Evolutionary conservation across 1,140 invertebrate species (phyloP), one percentile per base, ranked within the genome.

Genomic region (Carcinoscorpius rotundicauda): DNA sequence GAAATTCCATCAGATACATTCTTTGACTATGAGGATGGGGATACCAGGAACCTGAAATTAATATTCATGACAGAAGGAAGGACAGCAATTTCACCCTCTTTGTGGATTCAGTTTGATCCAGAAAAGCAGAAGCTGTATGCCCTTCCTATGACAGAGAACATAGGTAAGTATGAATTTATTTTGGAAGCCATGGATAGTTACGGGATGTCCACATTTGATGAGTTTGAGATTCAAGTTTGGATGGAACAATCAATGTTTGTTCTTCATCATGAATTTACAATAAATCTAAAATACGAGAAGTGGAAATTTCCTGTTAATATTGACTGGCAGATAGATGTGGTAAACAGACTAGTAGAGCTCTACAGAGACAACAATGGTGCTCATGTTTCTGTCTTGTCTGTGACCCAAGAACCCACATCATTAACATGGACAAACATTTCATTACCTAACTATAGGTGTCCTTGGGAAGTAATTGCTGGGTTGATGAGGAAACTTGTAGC

Each of bases 381-480:
- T 56, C 82, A 85, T 56, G 83, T 91, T 58, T 86, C 84, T 0
- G 85, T 89, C 4, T 77, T 85, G 57, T 78, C 81, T 58, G 81
- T 88, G 4, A 80, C 82, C 9, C 62, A 70, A 74, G 51, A 69
- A n/a, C 66, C 58, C 11, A 73, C 77, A 57, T 67, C 65, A 63
- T 73, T 75, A 69, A 82, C 85, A 0, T 96, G 91, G 86, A 90
- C 90, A 4, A 96, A 96, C 73, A 90, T 92, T 67, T 87, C 87
- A 29, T 73, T 96, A 66, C 84, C 87, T 0, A 84, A 85, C 60
- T 66, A 72, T 61, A 73, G 71, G 6, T 74, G 73, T 63, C 73
- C 73, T 3, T 62, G 48, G 29, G 81, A 85, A 52, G 78, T 81
- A 66, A 74, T 91, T 4, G 82, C 66, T 29, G 64, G 71, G 48